Evolutionary conservation across 1,140 invertebrate species (phyloP).

Genomic region (Cyclargus thomasi): DNA sequence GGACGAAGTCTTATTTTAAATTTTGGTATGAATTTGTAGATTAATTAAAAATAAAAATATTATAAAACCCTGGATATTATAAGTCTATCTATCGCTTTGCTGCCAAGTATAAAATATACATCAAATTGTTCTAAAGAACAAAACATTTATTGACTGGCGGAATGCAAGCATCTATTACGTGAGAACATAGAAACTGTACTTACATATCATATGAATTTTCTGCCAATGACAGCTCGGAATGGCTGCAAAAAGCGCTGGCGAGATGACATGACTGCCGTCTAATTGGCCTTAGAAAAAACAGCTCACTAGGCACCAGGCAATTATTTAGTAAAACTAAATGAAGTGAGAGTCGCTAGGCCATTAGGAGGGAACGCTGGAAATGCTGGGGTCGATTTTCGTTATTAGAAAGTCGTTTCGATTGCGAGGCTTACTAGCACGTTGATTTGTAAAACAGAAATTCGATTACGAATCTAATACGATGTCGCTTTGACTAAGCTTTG

Average conservation of each 20-base stretch:
- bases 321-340: slow-evolving; percentile 14
- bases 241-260: neutral
- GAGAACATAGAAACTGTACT: slow-evolving; percentile 14
- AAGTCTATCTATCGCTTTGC: too few species aligned
- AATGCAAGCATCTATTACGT: neutral
- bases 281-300: slow-evolving; percentile 10
- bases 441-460: too few species aligned
- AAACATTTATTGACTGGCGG: neutral
- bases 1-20: too few species aligned
- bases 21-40: too few species aligned
- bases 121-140: neutral
- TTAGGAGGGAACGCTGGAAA: neutral
- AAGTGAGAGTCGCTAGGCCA: slow-evolving; percentile 5
- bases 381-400: neutral
- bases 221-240: slow-evolving; percentile 10
- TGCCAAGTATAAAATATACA: too few species aligned
- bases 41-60: too few species aligned
- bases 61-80: too few species aligned
- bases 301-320: neutral
- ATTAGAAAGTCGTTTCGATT: too few species aligned
- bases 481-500: too few species aligned
- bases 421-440: too few species aligned
- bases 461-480: too few species aligned
- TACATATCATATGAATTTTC: slow-evolving; percentile 11
- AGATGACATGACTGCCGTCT: neutral